These are phyloP conservation scores for Drosophila quadrilineata DNA, from an alignment of 1,140 invertebrate genomes.

Conservation along the genomic window DNA sequence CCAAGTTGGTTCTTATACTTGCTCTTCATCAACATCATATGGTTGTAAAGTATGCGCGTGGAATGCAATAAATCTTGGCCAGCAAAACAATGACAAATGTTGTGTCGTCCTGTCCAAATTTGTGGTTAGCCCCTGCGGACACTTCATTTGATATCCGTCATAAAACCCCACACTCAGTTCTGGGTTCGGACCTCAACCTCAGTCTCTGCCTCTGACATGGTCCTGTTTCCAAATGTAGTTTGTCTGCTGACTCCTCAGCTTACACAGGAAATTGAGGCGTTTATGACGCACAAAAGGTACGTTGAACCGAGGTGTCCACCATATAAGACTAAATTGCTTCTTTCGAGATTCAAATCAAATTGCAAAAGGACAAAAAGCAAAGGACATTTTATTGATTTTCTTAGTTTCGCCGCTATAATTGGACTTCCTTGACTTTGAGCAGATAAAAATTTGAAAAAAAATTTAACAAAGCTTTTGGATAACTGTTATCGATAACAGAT, in stretches of 20 bases:
- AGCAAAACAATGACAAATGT: slow-evolving; percentile 76
- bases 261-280: slow-evolving; percentile 20
- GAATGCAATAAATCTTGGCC: slow-evolving; percentile 73
- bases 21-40: not conserved
- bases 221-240: slow-evolving; percentile 44
- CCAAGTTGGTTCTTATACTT: slow-evolving; percentile 7
- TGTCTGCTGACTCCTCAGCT: not conserved
- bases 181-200: too few relatives aligned
- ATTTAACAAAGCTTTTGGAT: not conserved
- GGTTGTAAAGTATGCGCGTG: slow-evolving; percentile 4
- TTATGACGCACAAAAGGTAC: not conserved
- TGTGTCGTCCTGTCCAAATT: slow-evolving; percentile 39
- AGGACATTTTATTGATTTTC: too few relatives aligned
- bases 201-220: slow-evolving; percentile 30
- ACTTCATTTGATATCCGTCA: slow-evolving; percentile 66
- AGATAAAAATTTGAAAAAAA: not conserved
- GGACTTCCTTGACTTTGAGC: not conserved
- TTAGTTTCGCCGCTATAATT: too few relatives aligned
- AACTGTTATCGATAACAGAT: too few relatives aligned
- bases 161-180: slow-evolving; percentile 15
- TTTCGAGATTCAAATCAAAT: too few relatives aligned
- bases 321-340: too few relatives aligned
- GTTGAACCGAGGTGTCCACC: not conserved
- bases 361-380: too few relatives aligned
- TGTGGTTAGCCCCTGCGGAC: slow-evolving; percentile 56